These are phyloP conservation scores for Cyanoramphus novaezelandiae DNA, from an alignment of 2,113 vertebrate species.

Conservation along the genomic window DNA sequence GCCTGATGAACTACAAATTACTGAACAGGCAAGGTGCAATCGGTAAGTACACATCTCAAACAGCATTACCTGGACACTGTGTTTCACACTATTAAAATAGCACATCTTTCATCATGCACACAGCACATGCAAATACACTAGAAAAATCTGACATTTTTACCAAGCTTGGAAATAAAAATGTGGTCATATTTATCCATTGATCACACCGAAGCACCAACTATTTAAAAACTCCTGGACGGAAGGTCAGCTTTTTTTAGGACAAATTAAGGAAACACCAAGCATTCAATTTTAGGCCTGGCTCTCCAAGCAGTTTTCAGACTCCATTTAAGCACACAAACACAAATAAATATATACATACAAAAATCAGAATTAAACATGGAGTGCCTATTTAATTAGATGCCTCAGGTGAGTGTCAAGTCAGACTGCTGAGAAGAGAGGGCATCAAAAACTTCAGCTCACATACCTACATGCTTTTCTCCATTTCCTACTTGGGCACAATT, in stretches of 20 bases:
- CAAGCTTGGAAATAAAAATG: not conserved
- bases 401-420: not conserved
- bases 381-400: not conserved
- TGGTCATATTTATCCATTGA: rapidly evolving
- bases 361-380: not conserved
- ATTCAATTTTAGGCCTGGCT: not conserved
- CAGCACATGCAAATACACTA: not conserved
- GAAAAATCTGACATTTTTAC: not conserved
- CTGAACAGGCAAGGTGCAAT: not conserved
- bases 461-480: rapidly evolving
- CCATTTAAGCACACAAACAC: not conserved
- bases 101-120: not conserved
- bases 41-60: not conserved
- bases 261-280: not conserved
- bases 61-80: not conserved
- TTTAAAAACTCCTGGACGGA: not conserved
- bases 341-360: rapidly evolving
- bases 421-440: not conserved
- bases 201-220: not conserved
- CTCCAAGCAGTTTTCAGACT: not conserved
- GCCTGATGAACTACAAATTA: not conserved
- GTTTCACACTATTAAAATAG: not conserved
- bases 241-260: not conserved
- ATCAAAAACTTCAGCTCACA: not conserved
- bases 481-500: not conserved